Percentiles rank a stretch among this genome's conserved stretches.
These are phyloP conservation scores for Icerya purchasi DNA, from an alignment of 2,888 invertebrate species.

Conservation along the genomic window DNA sequence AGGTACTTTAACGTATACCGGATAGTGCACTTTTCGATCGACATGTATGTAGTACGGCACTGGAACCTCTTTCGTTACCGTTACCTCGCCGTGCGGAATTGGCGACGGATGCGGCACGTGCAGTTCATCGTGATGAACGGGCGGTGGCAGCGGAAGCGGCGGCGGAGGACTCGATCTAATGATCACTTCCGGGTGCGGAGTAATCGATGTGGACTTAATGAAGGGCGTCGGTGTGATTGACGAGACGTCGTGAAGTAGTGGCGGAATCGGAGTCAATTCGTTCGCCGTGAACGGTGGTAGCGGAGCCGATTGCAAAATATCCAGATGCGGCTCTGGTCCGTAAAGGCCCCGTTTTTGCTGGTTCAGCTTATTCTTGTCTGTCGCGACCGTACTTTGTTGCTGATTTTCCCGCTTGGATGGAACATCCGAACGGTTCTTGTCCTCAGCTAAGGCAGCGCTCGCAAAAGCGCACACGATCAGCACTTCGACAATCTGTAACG, in stretches of 20 bases:
- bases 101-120: constrained; percentile 5
- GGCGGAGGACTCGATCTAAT: no score
- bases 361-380: not conserved
- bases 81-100: constrained; percentile 44
- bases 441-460: not conserved
- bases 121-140: not conserved
- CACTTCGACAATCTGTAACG: not conserved
- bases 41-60: constrained; percentile 44
- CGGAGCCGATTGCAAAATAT: constrained; percentile 4
- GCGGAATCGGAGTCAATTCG: not conserved
- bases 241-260: not conserved
- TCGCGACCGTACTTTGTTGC: not conserved
- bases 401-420: not conserved
- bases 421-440: not conserved
- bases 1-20: constrained; percentile 46
- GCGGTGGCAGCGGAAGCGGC: not conserved
- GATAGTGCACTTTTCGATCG: constrained; percentile 40
- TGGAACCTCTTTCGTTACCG: constrained; percentile 48
- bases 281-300: constrained; percentile 4
- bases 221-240: not conserved
- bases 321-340: not conserved
- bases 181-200: not conserved
- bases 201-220: not conserved
- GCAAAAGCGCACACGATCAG: not conserved
- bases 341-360: constrained; percentile 9